These are phyloP conservation scores for Oscheius myriophilus DNA, from an alignment of 2,888 invertebrate genomes.

Conservation along the genomic window DNA sequence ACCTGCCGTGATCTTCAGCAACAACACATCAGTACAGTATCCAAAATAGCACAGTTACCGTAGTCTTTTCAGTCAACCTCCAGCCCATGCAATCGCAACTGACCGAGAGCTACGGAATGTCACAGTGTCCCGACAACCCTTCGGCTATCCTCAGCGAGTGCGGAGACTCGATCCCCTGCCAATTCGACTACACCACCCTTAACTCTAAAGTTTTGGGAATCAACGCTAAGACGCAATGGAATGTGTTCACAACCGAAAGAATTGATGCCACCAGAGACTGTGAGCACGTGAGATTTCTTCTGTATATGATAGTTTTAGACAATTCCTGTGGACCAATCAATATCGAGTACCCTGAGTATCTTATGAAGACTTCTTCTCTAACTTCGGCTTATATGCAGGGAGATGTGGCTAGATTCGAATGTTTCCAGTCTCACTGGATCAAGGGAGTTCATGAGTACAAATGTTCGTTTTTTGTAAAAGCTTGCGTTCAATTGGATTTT, in stretches of 20 bases:
- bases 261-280: conserved; percentile 61
- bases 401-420: conserved; percentile 60
- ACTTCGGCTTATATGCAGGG: conserved; percentile 54
- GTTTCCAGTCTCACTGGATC: conserved; percentile 63
- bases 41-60: not conserved
- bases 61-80: conserved; percentile 56
- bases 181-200: conserved; percentile 60
- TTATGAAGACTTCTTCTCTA: conserved; percentile 60
- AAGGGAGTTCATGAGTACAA: conserved; percentile 57
- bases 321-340: conserved; percentile 69
- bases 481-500: no score
- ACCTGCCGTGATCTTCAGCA: conserved; percentile 60
- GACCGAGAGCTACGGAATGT: conserved; percentile 56
- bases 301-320: conserved; percentile 48
- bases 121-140: conserved; percentile 68
- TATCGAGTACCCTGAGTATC: conserved; percentile 67
- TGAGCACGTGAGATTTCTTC: conserved; percentile 30
- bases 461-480: conserved; percentile 36
- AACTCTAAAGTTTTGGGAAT: conserved; percentile 60
- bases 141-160: conserved; percentile 57
- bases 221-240: conserved; percentile 52
- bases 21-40: conserved; percentile 35
- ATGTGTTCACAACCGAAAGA: conserved; percentile 58
- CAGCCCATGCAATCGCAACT: conserved; percentile 64
- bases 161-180: conserved; percentile 56